phyloP scores from a whole-genome alignment of 1,140 invertebrate species.

The Musca vetustissima region DNA sequence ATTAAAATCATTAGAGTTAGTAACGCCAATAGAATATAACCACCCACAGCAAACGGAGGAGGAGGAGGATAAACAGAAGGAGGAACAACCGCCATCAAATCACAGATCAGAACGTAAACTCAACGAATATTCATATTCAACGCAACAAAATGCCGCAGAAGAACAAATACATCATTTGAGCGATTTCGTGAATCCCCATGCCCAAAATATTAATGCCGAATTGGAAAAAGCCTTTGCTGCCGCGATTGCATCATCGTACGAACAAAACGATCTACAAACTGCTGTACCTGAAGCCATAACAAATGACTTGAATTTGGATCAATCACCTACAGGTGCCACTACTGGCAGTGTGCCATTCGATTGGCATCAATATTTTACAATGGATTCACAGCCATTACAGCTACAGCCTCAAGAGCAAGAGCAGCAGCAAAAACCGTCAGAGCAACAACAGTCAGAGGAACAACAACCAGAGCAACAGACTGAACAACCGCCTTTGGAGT shows the following conservation, averaged over 20 bases:
- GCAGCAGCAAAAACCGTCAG: neutral
- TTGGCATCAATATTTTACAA: conserved; percentile 14
- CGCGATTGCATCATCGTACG: neutral
- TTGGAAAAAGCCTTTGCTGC: conserved; percentile 23
- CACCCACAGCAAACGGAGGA: neutral
- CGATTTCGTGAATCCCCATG: conserved; percentile 13
- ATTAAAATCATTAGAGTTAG: neutral
- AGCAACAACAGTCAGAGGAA: neutral
- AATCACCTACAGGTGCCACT: conserved; percentile 17
- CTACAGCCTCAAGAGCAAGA: neutral
- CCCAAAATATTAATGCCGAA: conserved; percentile 13
- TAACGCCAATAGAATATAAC: neutral
- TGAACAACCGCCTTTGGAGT: neutral
- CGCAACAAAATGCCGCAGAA: too few relatives aligned
- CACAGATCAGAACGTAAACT: too few relatives aligned
- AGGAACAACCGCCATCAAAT: neutral
- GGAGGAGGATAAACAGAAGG: too few relatives aligned
- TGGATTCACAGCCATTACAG: neutral
- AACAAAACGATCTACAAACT: neutral
- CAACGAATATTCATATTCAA: too few relatives aligned
- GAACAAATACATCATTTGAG: neutral
- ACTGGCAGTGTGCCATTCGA: neutral
- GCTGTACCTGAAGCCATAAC: conserved; percentile 3
- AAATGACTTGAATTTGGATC: conserved; percentile 14
- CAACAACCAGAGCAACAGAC: neutral